Conservation (phyloP, 2,888 invertebrate species). For the Diadegma fenestrale region DNA sequence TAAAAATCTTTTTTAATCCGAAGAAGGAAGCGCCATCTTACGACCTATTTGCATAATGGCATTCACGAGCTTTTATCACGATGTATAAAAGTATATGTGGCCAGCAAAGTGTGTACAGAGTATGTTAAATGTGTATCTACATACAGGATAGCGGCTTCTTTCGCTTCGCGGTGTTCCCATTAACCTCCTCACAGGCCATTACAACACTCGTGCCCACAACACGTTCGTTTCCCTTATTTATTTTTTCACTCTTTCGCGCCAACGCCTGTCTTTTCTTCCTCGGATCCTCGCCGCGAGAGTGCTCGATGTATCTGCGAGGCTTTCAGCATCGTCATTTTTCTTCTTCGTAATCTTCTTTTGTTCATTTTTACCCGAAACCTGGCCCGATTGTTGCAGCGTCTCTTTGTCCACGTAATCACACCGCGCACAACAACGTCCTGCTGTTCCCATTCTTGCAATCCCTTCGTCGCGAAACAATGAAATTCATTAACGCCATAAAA, state of each 20-base stretch:
- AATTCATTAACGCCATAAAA: not conserved
- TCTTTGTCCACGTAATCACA: conserved; percentile 62
- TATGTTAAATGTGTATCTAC: conserved; percentile 24
- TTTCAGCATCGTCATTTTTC: conserved; percentile 40
- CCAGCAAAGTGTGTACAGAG: not conserved
- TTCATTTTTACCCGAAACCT: conserved; percentile 30
- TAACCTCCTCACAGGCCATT: conserved; percentile 70
- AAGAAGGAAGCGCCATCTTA: conserved; percentile 46
- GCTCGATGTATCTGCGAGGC: conserved; percentile 48
- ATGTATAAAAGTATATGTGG: conserved; percentile 67
- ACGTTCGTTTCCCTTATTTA: conserved; percentile 68
- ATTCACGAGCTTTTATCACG: conserved; percentile 73
- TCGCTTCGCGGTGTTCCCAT: conserved; percentile 69
- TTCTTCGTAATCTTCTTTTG: conserved; percentile 52
- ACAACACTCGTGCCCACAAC: conserved; percentile 64
- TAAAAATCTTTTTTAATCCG: conserved; percentile 55
- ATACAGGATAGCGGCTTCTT: conserved; percentile 64
- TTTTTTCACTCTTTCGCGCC: conserved; percentile 62
- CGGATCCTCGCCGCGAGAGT: conserved; percentile 38
- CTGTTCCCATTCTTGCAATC: conserved; percentile 24
- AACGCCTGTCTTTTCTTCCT: conserved; percentile 50
- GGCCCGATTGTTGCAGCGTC: conserved; percentile 36
- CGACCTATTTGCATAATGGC: conserved; percentile 71
- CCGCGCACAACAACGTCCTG: conserved; percentile 44
- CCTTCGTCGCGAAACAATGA: conserved; percentile 20